Evolutionary conservation across 2,797 vertebrate species (phyloP).

Genomic region (Momotus momota): DNA sequence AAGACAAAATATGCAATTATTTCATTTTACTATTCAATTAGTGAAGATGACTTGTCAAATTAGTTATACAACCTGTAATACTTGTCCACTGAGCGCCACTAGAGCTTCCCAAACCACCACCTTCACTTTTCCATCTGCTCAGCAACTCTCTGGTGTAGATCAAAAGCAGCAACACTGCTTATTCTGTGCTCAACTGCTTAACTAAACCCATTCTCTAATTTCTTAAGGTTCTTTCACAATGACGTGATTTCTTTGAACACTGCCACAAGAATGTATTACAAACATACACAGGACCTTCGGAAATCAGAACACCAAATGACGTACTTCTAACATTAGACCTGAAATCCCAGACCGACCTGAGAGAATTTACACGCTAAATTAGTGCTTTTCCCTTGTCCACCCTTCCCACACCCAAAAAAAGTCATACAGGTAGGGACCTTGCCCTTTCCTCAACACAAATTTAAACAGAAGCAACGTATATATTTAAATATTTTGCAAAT

Average conservation of each 20-base stretch:
- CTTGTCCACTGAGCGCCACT: not conserved
- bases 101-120: not conserved
- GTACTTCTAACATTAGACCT: not conserved
- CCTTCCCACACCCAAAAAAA: not conserved
- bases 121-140: not conserved
- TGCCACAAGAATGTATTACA: not conserved
- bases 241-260: not conserved
- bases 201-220: not conserved
- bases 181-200: not conserved
- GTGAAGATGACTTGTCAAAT: not conserved
- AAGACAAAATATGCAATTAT: not conserved
- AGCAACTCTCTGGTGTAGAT: not conserved
- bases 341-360: not conserved
- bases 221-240: not conserved
- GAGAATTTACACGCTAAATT: not conserved
- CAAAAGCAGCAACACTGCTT: not conserved
- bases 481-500: not conserved
- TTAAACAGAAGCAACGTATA: not conserved
- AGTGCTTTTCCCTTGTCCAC: not conserved
- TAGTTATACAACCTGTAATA: not conserved
- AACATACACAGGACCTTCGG: not conserved
- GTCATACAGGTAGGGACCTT: not conserved
- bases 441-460: not conserved
- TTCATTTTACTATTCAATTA: conserved; percentile 18
- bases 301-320: not conserved